Evolutionary conservation across 2,888 invertebrate genomes (phyloP), one percentile per base, ranked within the genome.

Genomic region (Eilema depressum): DNA sequence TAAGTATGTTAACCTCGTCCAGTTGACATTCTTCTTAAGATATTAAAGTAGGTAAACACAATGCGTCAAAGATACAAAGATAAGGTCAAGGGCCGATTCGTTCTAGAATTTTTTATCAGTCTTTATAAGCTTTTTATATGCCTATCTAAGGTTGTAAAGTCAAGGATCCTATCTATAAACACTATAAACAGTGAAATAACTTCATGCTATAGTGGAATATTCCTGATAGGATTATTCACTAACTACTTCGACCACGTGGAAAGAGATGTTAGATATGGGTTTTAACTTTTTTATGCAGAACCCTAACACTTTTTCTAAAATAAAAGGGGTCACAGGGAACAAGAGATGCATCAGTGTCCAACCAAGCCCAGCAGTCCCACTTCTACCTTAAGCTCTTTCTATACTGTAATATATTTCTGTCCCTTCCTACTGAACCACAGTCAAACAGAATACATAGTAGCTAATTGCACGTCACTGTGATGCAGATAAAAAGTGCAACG

Each of bases 1-100:
- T 41, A 41, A 41, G 14, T 41, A 17, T 10, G 23, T 72, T 66
- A 66, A 63, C 70, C 69, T 62, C 69, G 60, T 66, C 47, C 62
- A 20, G 63, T 57, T 60, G 14, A 66, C 57, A 68, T 69, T 68
- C 26, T 56, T 37, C 56, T 17, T 8, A 62, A 14, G 7, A 33
- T 62, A 23, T 33, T 37, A 14, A 0, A 14, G 33, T 62, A 26
- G 7, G 11, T 10, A 61, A 61, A 30, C 28, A 53, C n/a, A 53
- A 1, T 53, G n/a, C 53, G n/a, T n/a, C 53, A 53, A n/a, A 53
- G 20, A 53, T n/a, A n/a, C 53, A 20, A 53, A 53, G 53, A 53
- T 53, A 20, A 20, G 47, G 53, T 53, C 53, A 53, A 53, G 53
- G 53, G n/a, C 53, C 53, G 53, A n/a, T 53, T n/a, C 10, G 10